Conservation (phyloP, 30 jellyfish, hydroid and myxozoan species). For the Phacellophora camtschatica region DNA sequence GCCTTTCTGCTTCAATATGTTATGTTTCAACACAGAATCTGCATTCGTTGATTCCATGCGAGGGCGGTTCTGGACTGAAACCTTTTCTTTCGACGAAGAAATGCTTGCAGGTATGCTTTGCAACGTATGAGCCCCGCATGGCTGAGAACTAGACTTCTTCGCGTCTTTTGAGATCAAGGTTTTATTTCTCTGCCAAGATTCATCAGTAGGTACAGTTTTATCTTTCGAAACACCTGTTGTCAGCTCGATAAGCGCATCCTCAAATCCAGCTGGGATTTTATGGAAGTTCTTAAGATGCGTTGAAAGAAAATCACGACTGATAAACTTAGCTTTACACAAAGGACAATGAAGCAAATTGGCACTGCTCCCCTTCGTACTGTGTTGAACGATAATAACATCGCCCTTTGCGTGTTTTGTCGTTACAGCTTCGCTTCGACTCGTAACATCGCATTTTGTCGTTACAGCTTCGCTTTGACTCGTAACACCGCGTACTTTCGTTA, state of each 20-base stretch:
- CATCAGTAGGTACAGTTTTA: too few species aligned
- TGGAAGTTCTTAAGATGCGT: conserved; percentile 13
- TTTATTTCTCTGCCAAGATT: too few species aligned
- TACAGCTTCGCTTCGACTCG: background rate
- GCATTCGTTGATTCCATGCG: too few species aligned
- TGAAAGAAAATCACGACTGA: background rate
- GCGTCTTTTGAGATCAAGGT: too few species aligned
- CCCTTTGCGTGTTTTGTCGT: background rate
- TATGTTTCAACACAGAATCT: too few species aligned
- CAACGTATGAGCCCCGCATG: too few species aligned
- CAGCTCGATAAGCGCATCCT: conserved; percentile 14
- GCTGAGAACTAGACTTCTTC: too few species aligned
- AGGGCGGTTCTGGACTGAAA: too few species aligned
- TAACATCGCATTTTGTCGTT: background rate
- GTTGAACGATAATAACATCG: background rate
- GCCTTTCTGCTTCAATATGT: background rate
- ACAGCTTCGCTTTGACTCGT: background rate
- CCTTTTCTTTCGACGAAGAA: too few species aligned
- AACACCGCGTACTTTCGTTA: background rate
- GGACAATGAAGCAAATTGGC: background rate
- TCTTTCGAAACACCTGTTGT: conserved; percentile 7
- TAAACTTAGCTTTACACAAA: background rate
- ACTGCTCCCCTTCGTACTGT: background rate
- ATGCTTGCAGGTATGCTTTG: too few species aligned
- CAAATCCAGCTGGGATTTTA: conserved; percentile 38